A percentile compares a stretch with the other conserved stretches of the same genome.
phyloP scores from a whole-genome alignment of 2,888 invertebrate species.

The Litoditis marina region DNA sequence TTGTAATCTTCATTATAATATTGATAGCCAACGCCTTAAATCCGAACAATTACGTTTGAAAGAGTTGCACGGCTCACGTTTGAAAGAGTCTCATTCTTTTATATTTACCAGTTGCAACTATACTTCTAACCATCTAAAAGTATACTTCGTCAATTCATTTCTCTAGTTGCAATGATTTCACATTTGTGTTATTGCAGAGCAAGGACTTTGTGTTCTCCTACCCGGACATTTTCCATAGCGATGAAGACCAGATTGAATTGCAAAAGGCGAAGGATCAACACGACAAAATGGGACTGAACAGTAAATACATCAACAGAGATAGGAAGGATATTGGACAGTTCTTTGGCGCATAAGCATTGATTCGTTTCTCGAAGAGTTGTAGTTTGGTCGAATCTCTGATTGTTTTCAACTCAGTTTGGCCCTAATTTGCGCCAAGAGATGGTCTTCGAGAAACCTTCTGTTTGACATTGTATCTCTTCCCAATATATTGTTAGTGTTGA shows the following conservation, averaged over 20 bases:
- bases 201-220: slow-evolving; percentile 38
- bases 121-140: background rate
- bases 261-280: slow-evolving; percentile 28
- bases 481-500: too few relatives aligned
- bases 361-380: slow-evolving; percentile 3
- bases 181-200: slow-evolving; percentile 20
- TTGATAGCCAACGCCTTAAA: too few relatives aligned
- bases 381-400: background rate
- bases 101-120: too few relatives aligned
- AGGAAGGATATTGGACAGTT: slow-evolving; percentile 34
- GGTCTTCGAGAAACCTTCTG: too few relatives aligned
- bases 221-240: slow-evolving; percentile 40
- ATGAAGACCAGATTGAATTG: slow-evolving; percentile 32
- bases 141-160: background rate
- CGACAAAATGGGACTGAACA: slow-evolving; percentile 35
- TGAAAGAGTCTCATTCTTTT: background rate
- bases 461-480: too few relatives aligned
- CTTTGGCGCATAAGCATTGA: slow-evolving; percentile 25
- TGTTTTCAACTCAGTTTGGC: too few relatives aligned
- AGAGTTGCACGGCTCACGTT: background rate
- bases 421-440: too few relatives aligned
- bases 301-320: slow-evolving; percentile 44
- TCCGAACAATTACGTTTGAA: too few relatives aligned
- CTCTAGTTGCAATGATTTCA: background rate
- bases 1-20: too few relatives aligned